phyloP scores from a whole-genome alignment of 1,140 invertebrate genomes.

The Drosophila orosa region DNA sequence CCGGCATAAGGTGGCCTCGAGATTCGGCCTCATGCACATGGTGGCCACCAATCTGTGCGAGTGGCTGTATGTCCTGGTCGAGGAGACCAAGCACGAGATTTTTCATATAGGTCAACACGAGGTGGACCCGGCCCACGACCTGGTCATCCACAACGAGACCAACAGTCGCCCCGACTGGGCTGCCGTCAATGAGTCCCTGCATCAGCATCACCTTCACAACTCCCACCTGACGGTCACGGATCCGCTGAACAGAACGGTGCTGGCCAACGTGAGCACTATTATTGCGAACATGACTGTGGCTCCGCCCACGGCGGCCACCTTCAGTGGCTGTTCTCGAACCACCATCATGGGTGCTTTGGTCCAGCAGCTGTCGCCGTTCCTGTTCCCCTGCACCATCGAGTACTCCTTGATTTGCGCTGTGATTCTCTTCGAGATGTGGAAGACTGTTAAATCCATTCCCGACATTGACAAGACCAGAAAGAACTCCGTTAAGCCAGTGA shows the following conservation, averaged over 20 bases:
- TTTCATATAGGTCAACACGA: slow-evolving; percentile 85
- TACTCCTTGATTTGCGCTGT: slow-evolving; percentile 93
- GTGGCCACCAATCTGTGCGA: slow-evolving; percentile 96
- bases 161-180: slow-evolving; percentile 57
- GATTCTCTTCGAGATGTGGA: slow-evolving; percentile 94
- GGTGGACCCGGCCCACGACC: slow-evolving; percentile 40
- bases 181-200: slow-evolving; percentile 58
- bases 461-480: slow-evolving; percentile 76
- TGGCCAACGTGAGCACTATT: slow-evolving; percentile 54
- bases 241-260: slow-evolving; percentile 8
- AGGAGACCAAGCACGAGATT: slow-evolving; percentile 92
- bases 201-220: slow-evolving; percentile 19
- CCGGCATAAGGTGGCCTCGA: slow-evolving; percentile 94
- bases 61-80: slow-evolving; percentile 94
- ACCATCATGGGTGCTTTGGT: slow-evolving; percentile 89
- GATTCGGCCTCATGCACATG: slow-evolving; percentile 97
- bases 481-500: slow-evolving; percentile 79
- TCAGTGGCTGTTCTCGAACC: slow-evolving; percentile 84
- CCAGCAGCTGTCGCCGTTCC: slow-evolving; percentile 92
- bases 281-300: slow-evolving; percentile 35
- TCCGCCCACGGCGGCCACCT: slow-evolving; percentile 27
- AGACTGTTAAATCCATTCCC: slow-evolving; percentile 85
- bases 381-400: slow-evolving; percentile 96
- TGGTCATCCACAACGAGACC: slow-evolving; percentile 24
- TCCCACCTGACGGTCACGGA: slow-evolving; percentile 14